phyloP scores from a whole-genome alignment of 2,113 vertebrate genomes.

The Pelmatolapia mariae region DNA sequence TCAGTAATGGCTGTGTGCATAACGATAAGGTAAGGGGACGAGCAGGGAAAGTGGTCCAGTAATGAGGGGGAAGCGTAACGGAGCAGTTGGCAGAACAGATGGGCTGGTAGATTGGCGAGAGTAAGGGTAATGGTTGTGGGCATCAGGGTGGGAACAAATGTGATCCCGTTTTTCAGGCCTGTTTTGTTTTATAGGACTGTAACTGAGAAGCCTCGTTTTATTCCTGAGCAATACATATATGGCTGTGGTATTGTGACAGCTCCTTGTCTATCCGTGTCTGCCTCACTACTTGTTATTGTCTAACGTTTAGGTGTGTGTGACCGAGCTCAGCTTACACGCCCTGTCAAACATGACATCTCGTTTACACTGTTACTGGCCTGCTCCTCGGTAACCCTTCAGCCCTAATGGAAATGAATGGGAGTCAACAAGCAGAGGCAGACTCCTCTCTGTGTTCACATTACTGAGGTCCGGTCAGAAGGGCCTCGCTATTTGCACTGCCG shows the following conservation, averaged over 20 bases:
- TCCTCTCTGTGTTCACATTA: constrained; percentile 49
- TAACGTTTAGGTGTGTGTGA: constrained; percentile 31
- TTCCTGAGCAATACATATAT: constrained; percentile 7
- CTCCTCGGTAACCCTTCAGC: constrained; percentile 7
- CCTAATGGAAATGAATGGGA: constrained; percentile 26
- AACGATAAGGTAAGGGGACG: constrained; percentile 15
- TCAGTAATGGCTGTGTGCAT: constrained; percentile 13
- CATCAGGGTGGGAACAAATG: constrained; percentile 53
- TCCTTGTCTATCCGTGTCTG: constrained; percentile 2
- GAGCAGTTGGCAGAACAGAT: constrained; percentile 54
- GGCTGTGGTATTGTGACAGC: constrained; percentile 50
- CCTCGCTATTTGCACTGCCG: constrained; percentile 36
- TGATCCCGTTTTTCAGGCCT: constrained; percentile 40
- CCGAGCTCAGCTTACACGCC: constrained; percentile 20
- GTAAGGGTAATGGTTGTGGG: constrained; percentile 32
- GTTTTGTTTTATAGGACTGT: constrained; percentile 65
- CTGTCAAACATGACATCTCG: constrained; percentile 50
- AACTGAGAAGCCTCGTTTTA: constrained; percentile 54
- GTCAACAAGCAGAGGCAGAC: constrained; percentile 39
- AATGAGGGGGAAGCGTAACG: constrained; percentile 37
- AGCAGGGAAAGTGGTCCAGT: constrained; percentile 34
- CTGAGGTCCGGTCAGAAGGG: constrained; percentile 24
- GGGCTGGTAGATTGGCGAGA: constrained; percentile 23
- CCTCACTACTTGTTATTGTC: constrained; percentile 10
- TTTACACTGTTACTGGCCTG: constrained; percentile 16